Conservation (phyloP, 2,797 vertebrate species). For the Muscicapa striata region DNA sequence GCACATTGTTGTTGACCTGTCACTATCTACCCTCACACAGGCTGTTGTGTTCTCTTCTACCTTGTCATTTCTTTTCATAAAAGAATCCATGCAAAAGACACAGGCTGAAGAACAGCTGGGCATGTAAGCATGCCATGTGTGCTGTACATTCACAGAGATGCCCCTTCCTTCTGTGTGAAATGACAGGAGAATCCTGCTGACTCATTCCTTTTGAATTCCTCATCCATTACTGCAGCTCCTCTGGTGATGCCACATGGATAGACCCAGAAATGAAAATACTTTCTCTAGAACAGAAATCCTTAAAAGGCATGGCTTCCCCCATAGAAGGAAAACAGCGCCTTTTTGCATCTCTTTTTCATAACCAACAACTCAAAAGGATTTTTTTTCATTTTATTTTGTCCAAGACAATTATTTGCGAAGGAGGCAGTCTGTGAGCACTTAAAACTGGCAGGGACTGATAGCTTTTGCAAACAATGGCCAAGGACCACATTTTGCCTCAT, state of each 20-base stretch:
- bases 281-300: background rate
- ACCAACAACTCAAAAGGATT: background rate
- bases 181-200: background rate
- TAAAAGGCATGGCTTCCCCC: background rate
- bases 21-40: background rate
- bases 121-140: background rate
- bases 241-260: background rate
- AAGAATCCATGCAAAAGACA: background rate
- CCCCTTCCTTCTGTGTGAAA: background rate
- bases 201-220: background rate
- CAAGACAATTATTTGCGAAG: background rate
- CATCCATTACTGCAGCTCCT: background rate
- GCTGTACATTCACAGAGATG: background rate
- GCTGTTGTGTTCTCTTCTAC: background rate
- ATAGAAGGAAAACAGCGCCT: background rate
- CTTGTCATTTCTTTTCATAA: background rate
- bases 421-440: background rate
- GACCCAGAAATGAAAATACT: background rate
- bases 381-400: background rate
- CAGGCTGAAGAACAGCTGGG: background rate
- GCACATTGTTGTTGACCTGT: rapidly evolving
- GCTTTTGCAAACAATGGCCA: background rate
- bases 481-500: background rate
- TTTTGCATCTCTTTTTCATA: background rate
- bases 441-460: background rate